phyloP scores from a whole-genome alignment of 2,797 vertebrate species.

The Neopelma chrysocephalum region DNA sequence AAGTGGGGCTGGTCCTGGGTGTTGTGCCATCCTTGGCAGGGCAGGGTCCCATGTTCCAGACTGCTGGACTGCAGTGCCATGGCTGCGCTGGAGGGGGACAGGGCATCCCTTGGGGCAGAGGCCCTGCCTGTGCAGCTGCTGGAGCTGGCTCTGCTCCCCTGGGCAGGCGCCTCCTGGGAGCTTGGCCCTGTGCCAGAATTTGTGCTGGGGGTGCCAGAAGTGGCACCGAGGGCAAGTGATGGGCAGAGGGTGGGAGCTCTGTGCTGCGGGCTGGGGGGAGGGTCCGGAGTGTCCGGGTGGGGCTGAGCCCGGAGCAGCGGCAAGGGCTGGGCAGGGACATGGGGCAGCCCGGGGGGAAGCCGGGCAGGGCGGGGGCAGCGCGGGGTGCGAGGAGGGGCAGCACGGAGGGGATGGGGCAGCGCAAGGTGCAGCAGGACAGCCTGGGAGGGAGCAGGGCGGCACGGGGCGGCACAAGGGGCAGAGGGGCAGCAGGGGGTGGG shows the following conservation, averaged over 20 bases:
- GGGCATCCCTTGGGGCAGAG: not conserved
- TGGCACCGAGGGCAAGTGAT: not conserved
- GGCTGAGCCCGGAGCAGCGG: not conserved
- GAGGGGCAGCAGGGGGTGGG: no score
- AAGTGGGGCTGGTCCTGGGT: not conserved
- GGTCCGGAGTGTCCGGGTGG: rapidly evolving
- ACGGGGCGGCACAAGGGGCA: not conserved
- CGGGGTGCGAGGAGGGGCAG: not conserved
- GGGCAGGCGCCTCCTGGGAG: not conserved
- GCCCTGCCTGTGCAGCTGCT: not conserved
- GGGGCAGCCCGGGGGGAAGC: not conserved
- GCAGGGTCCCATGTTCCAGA: not conserved
- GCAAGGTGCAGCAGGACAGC: not conserved
- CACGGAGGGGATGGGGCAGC: no score
- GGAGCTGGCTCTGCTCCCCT: not conserved
- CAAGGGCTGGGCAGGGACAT: rapidly evolving
- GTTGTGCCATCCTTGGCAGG: rapidly evolving
- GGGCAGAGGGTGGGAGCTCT: not conserved
- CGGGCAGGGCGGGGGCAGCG: not conserved
- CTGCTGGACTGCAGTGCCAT: rapidly evolving
- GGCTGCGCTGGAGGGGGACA: not conserved
- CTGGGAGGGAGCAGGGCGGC: not conserved
- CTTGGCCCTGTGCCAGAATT: rapidly evolving
- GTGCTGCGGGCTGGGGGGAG: not conserved
- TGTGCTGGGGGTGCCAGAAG: rapidly evolving